Percentiles rank a stretch among this genome's conserved stretches.
phyloP scores from a whole-genome alignment of 2,888 invertebrate species.

The Boloria euphrosyne region DNA sequence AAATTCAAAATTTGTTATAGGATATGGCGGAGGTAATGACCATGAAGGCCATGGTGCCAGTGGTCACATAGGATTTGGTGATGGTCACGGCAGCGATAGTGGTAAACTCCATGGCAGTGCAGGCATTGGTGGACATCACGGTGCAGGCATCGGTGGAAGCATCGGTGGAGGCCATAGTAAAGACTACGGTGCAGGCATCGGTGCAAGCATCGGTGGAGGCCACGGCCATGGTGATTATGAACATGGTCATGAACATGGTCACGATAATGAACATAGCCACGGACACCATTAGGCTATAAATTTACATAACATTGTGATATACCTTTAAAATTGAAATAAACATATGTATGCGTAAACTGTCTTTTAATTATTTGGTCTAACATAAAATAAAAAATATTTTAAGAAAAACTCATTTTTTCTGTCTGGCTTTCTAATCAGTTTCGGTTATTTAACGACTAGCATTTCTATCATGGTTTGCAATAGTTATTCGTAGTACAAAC shows the following conservation, averaged over 20 bases:
- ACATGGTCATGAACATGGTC: background rate
- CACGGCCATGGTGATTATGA: background rate
- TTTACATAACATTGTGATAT: slow-evolving; percentile 1
- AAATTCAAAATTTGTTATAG: slow-evolving; percentile 10
- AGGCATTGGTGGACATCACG: no score
- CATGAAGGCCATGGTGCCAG: no score
- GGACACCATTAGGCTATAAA: slow-evolving; percentile 20
- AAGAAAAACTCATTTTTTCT: background rate
- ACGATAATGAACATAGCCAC: slow-evolving; percentile 22
- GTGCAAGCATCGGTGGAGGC: background rate
- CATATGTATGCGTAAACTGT: background rate
- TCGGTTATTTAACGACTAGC: no score
- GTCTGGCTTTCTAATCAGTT: no score
- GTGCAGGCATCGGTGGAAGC: no score
- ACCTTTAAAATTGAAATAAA: slow-evolving; percentile 11
- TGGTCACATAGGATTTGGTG: no score
- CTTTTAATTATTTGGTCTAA: background rate
- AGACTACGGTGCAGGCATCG: no score
- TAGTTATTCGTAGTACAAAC: no score
- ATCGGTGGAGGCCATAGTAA: slow-evolving; percentile 5
- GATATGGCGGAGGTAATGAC: background rate
- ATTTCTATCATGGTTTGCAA: no score
- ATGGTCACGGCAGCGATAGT: no score
- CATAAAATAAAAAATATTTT: background rate
- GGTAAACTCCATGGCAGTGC: no score